These are phyloP conservation scores for Hymenopus coronatus DNA, from an alignment of 2,888 invertebrate genomes.

Conservation along the genomic window DNA sequence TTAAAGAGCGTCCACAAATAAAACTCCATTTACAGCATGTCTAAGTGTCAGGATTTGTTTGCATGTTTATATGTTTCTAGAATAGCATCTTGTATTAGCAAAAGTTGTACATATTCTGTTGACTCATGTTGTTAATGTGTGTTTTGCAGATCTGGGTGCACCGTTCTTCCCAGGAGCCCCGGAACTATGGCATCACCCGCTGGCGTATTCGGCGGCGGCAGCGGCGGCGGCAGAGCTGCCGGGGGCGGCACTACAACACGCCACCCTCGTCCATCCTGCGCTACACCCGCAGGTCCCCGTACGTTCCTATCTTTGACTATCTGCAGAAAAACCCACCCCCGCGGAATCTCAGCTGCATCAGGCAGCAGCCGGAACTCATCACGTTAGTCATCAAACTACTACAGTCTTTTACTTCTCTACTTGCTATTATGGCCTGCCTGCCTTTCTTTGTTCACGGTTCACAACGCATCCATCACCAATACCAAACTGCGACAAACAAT, in stretches of 20 bases:
- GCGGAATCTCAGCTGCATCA: constrained; percentile 53
- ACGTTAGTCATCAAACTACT: constrained; percentile 38
- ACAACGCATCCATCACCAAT: neutral
- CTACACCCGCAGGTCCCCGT: constrained; percentile 97
- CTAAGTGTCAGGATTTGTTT: no score
- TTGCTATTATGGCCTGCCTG: neutral
- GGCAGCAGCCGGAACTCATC: constrained; percentile 39
- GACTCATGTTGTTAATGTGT: constrained; percentile 31
- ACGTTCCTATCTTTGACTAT: constrained; percentile 96
- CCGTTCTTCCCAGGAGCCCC: constrained; percentile 95
- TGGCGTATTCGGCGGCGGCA: constrained; percentile 73
- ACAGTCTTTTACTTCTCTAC: neutral
- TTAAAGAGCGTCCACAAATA: no score
- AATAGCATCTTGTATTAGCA: no score
- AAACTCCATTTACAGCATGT: no score
- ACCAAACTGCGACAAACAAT: no score
- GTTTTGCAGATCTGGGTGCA: constrained; percentile 82
- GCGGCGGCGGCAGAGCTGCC: constrained; percentile 80
- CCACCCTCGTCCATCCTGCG: constrained; percentile 92
- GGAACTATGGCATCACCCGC: constrained; percentile 91
- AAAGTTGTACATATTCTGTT: neutral
- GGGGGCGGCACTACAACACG: constrained; percentile 77
- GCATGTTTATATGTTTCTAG: no score
- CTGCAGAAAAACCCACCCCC: constrained; percentile 69
- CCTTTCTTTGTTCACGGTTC: neutral